A percentile compares a stretch with the other conserved stretches of the same genome.
These are phyloP conservation scores for Gerris lacustris DNA, from an alignment of 2,888 invertebrate genomes.

Conservation along the genomic window DNA sequence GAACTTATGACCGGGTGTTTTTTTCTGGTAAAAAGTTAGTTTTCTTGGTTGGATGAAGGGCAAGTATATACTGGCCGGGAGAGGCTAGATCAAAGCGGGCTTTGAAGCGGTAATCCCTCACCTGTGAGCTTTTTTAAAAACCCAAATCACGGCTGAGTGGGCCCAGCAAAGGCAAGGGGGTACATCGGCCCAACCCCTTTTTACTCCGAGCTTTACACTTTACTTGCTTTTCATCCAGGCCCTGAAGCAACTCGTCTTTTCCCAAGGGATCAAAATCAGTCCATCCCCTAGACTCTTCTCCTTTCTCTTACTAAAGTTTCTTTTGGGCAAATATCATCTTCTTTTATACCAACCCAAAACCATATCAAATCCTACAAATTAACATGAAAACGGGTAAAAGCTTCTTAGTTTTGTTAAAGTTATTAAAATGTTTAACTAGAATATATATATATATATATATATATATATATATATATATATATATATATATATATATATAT, in stretches of 20 bases:
- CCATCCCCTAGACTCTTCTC: neutral
- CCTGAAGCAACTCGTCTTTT: neutral
- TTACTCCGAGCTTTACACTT: neutral
- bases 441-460: too few relatives aligned
- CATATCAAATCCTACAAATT: too few relatives aligned
- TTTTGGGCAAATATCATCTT: neutral
- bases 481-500: too few relatives aligned
- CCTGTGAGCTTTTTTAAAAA: neutral
- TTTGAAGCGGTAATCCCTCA: slow-evolving; percentile 1
- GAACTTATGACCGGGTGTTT: too few relatives aligned
- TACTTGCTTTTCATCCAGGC: neutral
- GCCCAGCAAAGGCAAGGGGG: neutral
- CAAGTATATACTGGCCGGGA: neutral
- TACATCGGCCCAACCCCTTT: neutral
- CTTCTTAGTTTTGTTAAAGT: too few relatives aligned
- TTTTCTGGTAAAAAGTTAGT: too few relatives aligned
- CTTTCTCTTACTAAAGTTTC: neutral
- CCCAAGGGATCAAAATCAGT: neutral
- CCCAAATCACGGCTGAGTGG: neutral
- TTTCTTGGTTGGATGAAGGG: neutral
- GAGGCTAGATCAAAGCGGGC: neutral
- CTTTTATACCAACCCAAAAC: neutral
- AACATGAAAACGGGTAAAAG: too few relatives aligned
- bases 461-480: too few relatives aligned
- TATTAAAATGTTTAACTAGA: too few relatives aligned